A percentile compares a stretch with the other conserved stretches of the same genome.
phyloP scores from a whole-genome alignment of 2,797 vertebrate genomes.

The Carapus acus region DNA sequence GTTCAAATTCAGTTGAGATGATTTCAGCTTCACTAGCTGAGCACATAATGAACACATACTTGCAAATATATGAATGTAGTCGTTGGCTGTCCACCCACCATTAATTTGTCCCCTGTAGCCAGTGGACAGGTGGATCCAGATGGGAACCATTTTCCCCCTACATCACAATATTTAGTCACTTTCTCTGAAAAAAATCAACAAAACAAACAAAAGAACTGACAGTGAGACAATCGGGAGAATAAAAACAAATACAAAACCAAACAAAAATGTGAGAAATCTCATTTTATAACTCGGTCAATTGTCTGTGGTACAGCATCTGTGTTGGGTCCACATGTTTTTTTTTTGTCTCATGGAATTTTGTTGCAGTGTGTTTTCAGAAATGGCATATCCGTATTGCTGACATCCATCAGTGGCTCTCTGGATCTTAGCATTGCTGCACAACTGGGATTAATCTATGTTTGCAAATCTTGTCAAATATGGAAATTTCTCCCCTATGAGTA shows the following conservation, averaged over 20 bases:
- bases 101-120: slow-evolving; percentile 75
- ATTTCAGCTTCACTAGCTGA: too few relatives aligned
- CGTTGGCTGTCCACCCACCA: slow-evolving; percentile 68
- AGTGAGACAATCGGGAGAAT: background rate
- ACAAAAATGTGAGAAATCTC: background rate
- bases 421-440: slow-evolving; percentile 25
- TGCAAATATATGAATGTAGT: background rate
- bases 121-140: slow-evolving; percentile 82
- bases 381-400: slow-evolving; percentile 25
- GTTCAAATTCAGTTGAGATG: background rate
- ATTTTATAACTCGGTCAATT: too few relatives aligned
- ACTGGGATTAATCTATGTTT: slow-evolving; percentile 30
- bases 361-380: slow-evolving; percentile 32
- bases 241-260: background rate
- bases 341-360: too few relatives aligned
- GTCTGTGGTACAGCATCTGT: slow-evolving; percentile 1
- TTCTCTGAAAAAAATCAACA: slow-evolving; percentile 76
- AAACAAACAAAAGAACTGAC: too few relatives aligned
- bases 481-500: slow-evolving; percentile 25
- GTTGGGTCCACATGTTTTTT: slow-evolving; percentile 7
- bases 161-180: slow-evolving; percentile 86
- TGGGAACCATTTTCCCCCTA: slow-evolving; percentile 82
- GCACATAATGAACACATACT: background rate
- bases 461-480: slow-evolving; percentile 30
- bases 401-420: slow-evolving; percentile 28